Conservation (phyloP, 2,888 invertebrate genomes). For the Ophioninae sp. region DNA sequence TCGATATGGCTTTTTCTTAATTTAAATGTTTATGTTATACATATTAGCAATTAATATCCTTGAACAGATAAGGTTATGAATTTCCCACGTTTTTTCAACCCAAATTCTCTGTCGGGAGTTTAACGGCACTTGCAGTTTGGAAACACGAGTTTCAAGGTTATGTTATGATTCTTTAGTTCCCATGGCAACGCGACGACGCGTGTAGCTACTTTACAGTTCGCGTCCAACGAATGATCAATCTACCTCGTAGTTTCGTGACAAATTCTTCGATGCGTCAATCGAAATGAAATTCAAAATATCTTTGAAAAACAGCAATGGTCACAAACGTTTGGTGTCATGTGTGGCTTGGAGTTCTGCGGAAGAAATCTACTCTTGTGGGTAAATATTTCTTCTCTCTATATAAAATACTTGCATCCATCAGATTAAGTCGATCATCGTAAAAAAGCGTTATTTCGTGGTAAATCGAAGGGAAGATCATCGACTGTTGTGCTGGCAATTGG, state of each 20-base stretch:
- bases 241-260: background rate
- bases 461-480: constrained; percentile 93
- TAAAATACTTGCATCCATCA: constrained; percentile 9
- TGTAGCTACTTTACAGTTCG: constrained; percentile 12
- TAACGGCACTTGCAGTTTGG: background rate
- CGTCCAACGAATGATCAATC: background rate
- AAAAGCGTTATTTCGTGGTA: constrained; percentile 57
- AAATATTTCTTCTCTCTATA: constrained; percentile 70
- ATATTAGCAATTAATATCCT: no score
- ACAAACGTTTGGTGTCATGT: constrained; percentile 91
- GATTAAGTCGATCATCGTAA: background rate
- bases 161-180: constrained; percentile 29
- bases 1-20: background rate
- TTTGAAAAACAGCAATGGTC: constrained; percentile 88
- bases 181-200: constrained; percentile 29
- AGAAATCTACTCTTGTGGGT: constrained; percentile 96
- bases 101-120: no score
- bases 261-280: background rate
- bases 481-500: constrained; percentile 93
- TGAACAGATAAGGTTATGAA: background rate
- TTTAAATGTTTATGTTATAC: no score
- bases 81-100: background rate
- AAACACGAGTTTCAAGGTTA: background rate
- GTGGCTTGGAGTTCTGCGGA: constrained; percentile 97
- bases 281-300: constrained; percentile 78